Evolutionary conservation across 2,113 vertebrate genomes (phyloP), one percentile per base, ranked within the genome.

Genomic region (Struthidea cinerea): DNA sequence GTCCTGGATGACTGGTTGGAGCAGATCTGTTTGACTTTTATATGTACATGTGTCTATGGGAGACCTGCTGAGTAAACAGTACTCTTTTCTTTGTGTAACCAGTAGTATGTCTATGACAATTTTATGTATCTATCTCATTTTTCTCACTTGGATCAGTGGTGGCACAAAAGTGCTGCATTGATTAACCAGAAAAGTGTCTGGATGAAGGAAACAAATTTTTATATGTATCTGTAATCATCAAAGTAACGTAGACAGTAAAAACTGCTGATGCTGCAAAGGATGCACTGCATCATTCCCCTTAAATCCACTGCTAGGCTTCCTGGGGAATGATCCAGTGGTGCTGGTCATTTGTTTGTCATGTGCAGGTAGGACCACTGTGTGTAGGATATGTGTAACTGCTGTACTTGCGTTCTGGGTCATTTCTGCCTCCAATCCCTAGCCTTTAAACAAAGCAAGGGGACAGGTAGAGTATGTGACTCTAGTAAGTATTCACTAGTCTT

Each of bases 51-150:
- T 63, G 26, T 50, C 26, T 41, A 3, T 33, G 26, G 64, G 41
- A 83, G 26, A 70, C 5, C 9, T 10, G 7, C 35, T 47, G 56
- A 53, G 30, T 39, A 39, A 80, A 17, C 20, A 74, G 0, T 63
- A 10, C 3, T 49, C 3, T 73, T 12, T 33, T 42, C 23, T 52
- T 41, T 16, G 10, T 28, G 8, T 55, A 84, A 28, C 49, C 28
- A 75, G 32, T 5, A 1, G 3, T 26, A 14, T 5, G 5, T 49
- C 41, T 67, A 0, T 60, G 19, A 44, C 4, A 60, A 26, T 39
- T 84, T 74, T 44, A 44, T 22, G 15, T 73, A 12, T 68, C 21
- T 16, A 0, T 64, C 27, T 82, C 7, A 18, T 60, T 95, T 75
- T 91, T 91, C 57, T 87, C 11, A 20, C 6, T 76, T 79, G 41